phyloP scores from a whole-genome alignment of 2,888 invertebrate genomes.

The Trypoxylon attenuatum region DNA sequence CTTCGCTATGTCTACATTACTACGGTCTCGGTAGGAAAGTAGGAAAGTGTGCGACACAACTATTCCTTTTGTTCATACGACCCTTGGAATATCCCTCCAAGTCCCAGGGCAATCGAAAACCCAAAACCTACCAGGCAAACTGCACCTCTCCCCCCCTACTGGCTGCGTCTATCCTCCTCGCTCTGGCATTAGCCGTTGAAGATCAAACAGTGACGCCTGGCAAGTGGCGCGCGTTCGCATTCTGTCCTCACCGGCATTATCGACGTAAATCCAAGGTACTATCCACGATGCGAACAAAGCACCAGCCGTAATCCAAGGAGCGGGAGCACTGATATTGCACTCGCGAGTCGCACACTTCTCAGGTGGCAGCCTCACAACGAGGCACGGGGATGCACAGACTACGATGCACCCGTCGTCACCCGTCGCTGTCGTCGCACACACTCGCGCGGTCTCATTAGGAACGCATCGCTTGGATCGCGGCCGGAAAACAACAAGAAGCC shows the following conservation, averaged over 20 bases:
- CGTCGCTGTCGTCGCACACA: too few species aligned
- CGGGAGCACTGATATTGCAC: neutral
- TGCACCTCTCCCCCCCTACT: neutral
- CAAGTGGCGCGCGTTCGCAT: neutral
- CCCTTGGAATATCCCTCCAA: too few species aligned
- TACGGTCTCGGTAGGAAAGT: neutral
- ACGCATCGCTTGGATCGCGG: neutral
- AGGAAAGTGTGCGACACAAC: neutral
- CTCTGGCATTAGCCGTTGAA: neutral
- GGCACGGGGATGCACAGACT: neutral
- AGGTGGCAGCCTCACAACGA: neutral
- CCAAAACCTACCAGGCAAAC: neutral
- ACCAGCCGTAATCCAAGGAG: neutral
- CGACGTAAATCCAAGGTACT: neutral
- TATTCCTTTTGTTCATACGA: too few species aligned
- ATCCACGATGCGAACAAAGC: neutral
- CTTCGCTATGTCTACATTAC: neutral
- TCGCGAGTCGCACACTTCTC: neutral
- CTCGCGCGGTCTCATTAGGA: neutral
- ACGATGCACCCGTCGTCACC: neutral
- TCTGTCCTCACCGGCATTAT: neutral
- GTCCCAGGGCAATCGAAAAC: too few species aligned
- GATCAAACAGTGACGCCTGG: neutral
- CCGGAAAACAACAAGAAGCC: neutral
- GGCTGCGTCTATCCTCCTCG: slow-evolving; percentile 4